Conservation (phyloP, 2,888 invertebrate genomes). For the Geophilus truncorum region DNA sequence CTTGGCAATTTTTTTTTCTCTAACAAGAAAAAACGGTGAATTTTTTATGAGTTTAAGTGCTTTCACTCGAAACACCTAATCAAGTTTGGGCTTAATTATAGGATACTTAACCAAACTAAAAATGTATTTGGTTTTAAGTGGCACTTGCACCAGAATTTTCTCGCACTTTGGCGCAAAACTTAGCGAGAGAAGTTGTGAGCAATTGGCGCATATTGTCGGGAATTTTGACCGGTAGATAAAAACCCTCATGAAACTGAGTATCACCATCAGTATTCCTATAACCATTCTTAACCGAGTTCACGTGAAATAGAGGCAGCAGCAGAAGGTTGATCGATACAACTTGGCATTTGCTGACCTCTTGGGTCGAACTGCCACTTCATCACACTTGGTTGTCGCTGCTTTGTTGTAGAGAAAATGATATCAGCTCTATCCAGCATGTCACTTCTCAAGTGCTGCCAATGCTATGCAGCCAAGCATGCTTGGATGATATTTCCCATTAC, state of each 20-base stretch:
- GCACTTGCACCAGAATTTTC: not conserved
- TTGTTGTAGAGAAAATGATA: constrained; percentile 13
- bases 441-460: constrained; percentile 15
- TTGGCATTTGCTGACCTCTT: constrained; percentile 15
- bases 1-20: not conserved
- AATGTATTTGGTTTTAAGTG: not conserved
- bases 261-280: constrained; percentile 17
- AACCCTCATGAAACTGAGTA: not conserved
- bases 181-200: not conserved
- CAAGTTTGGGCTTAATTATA: constrained; percentile 7
- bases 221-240: not conserved
- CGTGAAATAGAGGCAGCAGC: constrained; percentile 5
- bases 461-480: constrained; percentile 4
- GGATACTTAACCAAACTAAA: not conserved
- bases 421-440: constrained; percentile 15
- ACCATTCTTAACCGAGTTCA: constrained; percentile 6
- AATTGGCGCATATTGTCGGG: not conserved
- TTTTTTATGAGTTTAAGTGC: constrained; percentile 8
- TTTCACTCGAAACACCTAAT: not conserved
- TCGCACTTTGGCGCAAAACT: not conserved
- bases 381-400: constrained; percentile 10
- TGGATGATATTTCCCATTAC: constrained; percentile 1
- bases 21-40: not conserved
- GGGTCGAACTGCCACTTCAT: constrained; percentile 14
- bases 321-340: constrained; percentile 16